A percentile compares a stretch with the other conserved stretches of the same genome.
Evolutionary conservation across 2,888 invertebrate genomes (phyloP).

Genomic region (Heteromyza rotundicornis): DNA sequence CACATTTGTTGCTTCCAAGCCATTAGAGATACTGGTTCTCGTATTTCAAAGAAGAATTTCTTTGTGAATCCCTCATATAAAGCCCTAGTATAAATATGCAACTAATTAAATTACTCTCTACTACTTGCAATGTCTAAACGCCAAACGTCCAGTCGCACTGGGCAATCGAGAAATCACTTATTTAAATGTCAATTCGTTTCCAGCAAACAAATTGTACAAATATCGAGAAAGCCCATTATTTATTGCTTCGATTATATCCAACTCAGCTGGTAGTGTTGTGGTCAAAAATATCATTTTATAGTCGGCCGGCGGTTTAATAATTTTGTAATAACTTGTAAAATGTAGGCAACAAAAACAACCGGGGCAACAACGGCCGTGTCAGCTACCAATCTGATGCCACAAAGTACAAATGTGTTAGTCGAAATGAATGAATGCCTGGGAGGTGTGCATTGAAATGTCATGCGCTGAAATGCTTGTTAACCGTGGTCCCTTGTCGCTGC

Average conservation of each 20-base stretch:
- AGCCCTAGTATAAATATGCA: too few species aligned
- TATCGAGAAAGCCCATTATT: conserved; percentile 51
- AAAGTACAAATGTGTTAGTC: conserved; percentile 38
- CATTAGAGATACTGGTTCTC: too few species aligned
- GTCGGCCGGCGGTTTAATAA: conserved; percentile 29
- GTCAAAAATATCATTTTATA: conserved; percentile 34
- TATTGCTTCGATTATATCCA: conserved; percentile 35
- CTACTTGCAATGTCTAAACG: too few species aligned
- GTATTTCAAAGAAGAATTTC: not conserved
- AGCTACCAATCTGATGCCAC: conserved; percentile 7
- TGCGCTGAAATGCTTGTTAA: conserved; percentile 59
- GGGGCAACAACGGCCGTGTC: not conserved
- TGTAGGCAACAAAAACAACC: not conserved
- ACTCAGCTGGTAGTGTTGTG: conserved; percentile 28
- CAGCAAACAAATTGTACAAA: conserved; percentile 56
- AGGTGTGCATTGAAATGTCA: conserved; percentile 57
- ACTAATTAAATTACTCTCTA: too few species aligned
- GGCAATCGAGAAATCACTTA: too few species aligned
- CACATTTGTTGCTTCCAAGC: not conserved
- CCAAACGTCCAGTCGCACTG: too few species aligned
- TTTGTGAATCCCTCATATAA: too few species aligned
- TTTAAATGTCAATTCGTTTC: too few species aligned
- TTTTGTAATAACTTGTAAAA: conserved; percentile 28
- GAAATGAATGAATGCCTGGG: conserved; percentile 49
- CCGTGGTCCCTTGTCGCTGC: too few species aligned